A percentile compares a stretch with the other conserved stretches of the same genome.
Evolutionary conservation across 2,113 vertebrate species (phyloP).

Genomic region (Heptranchias perlo): DNA sequence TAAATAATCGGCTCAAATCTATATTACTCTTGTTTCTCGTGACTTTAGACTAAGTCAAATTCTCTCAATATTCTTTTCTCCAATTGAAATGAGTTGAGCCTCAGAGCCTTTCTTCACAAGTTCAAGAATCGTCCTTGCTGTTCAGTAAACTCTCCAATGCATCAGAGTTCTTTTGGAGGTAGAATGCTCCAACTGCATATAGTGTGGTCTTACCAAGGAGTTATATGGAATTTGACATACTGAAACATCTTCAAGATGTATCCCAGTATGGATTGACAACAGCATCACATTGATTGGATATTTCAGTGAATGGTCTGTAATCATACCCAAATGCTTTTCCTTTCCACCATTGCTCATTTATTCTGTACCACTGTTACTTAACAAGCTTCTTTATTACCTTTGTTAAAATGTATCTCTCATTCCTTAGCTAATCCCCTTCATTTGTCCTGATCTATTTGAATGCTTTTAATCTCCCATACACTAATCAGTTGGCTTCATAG

Average conservation of each 20-base stretch:
- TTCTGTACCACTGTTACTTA: background rate
- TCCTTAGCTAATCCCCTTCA: background rate
- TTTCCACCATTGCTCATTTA: background rate
- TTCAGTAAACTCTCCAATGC: background rate
- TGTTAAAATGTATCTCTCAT: background rate
- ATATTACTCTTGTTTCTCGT: background rate
- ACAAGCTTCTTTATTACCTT: background rate
- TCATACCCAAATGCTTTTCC: background rate
- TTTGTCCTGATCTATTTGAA: background rate
- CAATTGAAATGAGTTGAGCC: background rate
- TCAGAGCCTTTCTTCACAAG: background rate
- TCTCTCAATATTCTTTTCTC: background rate
- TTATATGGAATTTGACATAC: background rate
- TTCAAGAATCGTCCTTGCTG: background rate
- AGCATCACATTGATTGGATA: background rate
- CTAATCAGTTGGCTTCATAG: too few species aligned
- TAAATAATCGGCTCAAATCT: background rate
- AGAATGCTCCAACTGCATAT: background rate
- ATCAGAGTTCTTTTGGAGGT: background rate
- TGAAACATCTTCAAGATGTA: background rate
- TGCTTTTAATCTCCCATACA: background rate
- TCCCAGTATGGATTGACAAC: background rate
- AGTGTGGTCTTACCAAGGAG: background rate
- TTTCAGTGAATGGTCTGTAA: background rate
- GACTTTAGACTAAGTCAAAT: background rate